Evolutionary conservation across 2,888 invertebrate genomes (phyloP).

Genomic region (Zhuqinia jingwanae): DNA sequence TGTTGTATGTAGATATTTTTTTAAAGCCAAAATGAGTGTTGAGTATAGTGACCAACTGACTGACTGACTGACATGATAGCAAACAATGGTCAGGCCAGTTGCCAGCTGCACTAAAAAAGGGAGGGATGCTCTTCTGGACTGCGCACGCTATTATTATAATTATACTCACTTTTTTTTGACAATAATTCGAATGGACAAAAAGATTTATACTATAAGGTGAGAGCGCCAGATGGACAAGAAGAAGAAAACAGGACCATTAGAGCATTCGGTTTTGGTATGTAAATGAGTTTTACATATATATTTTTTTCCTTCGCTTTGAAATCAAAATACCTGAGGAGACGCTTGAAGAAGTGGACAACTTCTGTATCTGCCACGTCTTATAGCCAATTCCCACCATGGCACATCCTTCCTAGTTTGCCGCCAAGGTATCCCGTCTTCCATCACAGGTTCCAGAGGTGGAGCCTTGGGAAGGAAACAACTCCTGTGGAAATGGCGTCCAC

Average conservation of each 20-base stretch:
- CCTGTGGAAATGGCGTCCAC: conserved; percentile 76
- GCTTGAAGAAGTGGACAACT: conserved; percentile 91
- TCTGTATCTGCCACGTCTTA: conserved; percentile 87
- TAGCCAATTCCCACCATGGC: conserved; percentile 95
- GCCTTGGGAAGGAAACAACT: conserved; percentile 79
- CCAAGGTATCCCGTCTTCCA: conserved; percentile 80
- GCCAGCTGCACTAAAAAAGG: conserved; percentile 23
- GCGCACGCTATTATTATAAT: background rate
- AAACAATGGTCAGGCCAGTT: too few relatives aligned
- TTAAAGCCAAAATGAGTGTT: background rate
- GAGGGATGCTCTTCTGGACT: background rate
- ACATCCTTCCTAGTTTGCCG: conserved; percentile 85
- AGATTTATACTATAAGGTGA: background rate
- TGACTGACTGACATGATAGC: conserved; percentile 12
- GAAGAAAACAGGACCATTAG: background rate
- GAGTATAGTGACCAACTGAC: conserved; percentile 51
- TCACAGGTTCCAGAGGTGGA: conserved; percentile 78
- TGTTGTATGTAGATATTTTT: background rate
- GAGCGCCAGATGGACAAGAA: too few relatives aligned
- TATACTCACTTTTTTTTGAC: too few relatives aligned
- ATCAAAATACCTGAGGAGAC: conserved; percentile 76
- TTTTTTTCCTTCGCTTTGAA: conserved; percentile 3
- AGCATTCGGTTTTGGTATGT: background rate
- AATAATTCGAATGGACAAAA: conserved; percentile 1
- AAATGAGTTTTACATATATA: background rate